phyloP scores from a whole-genome alignment of 2,113 vertebrate genomes.

The Crotalus horridus region DNA sequence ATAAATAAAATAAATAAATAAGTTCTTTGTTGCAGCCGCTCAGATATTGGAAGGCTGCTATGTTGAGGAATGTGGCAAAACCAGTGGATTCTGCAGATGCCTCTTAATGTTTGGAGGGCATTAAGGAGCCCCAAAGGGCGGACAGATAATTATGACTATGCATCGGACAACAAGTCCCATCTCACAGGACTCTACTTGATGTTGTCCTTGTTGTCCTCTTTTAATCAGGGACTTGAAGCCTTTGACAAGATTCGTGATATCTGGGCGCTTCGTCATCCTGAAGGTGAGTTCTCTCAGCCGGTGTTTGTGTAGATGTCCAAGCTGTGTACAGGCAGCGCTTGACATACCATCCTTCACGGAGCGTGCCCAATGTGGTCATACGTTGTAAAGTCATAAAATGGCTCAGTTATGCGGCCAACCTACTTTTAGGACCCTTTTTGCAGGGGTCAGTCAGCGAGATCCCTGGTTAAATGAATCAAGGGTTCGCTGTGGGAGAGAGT shows the following conservation, averaged over 20 bases:
- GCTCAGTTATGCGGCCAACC: no score
- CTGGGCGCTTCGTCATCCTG: slow-evolving; percentile 78
- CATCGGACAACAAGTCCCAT: background rate
- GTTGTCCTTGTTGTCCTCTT: background rate
- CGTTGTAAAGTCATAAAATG: no score
- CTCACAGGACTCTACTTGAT: background rate
- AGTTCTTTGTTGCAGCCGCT: background rate
- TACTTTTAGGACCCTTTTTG: no score
- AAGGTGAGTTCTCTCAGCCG: slow-evolving; percentile 53
- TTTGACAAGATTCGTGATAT: slow-evolving; percentile 83
- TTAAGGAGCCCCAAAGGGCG: background rate
- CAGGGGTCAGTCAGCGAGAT: no score
- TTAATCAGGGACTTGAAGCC: slow-evolving; percentile 73
- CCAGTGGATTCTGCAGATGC: no score
- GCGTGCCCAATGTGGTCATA: no score
- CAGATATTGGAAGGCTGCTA: background rate
- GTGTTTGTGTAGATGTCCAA: background rate
- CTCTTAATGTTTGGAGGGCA: background rate
- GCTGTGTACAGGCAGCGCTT: background rate
- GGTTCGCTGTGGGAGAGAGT: no score
- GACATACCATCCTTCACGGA: no score
- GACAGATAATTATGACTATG: background rate
- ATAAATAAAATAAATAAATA: no score
- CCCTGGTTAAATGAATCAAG: no score
- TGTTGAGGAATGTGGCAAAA: background rate